Conservation (phyloP, 2,113 vertebrate species). For the Lonchura striata region DNA sequence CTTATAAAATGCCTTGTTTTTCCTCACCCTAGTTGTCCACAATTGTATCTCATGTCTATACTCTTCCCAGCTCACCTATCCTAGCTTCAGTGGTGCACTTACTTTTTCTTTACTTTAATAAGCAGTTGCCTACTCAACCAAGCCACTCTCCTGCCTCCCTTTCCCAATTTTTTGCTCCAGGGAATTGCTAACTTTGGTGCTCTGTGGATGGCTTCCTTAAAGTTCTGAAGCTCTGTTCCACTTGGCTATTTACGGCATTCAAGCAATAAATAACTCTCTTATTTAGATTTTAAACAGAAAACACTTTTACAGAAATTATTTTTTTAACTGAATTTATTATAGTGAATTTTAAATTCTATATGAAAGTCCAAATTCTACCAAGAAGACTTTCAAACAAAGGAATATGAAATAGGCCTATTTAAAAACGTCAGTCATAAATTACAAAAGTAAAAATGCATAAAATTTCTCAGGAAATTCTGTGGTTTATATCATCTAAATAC, state of each 20-base stretch:
- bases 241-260: background rate
- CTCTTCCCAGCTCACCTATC: background rate
- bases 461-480: background rate
- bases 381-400: background rate
- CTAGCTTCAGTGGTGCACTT: background rate
- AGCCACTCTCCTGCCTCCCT: background rate
- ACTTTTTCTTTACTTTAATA: background rate
- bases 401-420: background rate
- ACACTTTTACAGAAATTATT: background rate
- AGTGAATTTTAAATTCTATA: background rate
- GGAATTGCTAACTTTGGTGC: background rate
- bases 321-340: background rate
- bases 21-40: background rate
- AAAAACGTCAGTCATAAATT: background rate
- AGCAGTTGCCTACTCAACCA: background rate
- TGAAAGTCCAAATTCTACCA: background rate
- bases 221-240: background rate
- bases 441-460: background rate
- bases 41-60: rapidly evolving
- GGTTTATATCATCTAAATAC: background rate
- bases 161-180: background rate
- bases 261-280: background rate
- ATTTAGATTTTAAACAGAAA: background rate
- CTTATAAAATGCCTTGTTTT: background rate
- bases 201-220: background rate